Base-by-base conservation (phyloP, 2,797 vertebrate genomes). In the Todus mexicanus region DNA sequence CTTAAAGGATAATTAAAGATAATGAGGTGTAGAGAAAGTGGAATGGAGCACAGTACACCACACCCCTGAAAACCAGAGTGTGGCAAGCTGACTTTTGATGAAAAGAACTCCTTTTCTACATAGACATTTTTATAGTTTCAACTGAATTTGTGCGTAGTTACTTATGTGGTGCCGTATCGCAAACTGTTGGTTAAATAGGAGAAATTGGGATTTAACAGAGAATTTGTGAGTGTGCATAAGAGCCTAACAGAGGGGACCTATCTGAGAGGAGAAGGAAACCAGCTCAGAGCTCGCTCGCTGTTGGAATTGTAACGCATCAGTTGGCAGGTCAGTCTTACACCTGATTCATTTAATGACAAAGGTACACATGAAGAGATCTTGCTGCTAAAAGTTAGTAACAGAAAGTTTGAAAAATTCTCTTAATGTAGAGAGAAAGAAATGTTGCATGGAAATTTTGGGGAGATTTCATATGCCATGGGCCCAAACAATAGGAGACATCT, bases 1-100 rank as follows among this genome's bases (percentile, higher is more conserved):
- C 72, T 85, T 91, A 37, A 81, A 91, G 84, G 80, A 45, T 66
- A 88, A 70, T 86, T 89, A 13, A 87, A 93, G 79, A 82, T 94
- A 77, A 83, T 87, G 65, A 85, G 11, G 6, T 87, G 47, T 40
- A 57, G 38, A 77, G 77, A 89, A 74, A 89, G 61, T 47, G 37
- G 42, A 86, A 56, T 57, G 37, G 42, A 89, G 70, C 2, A 1
- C 26, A 45, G n/a, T 42, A 26, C 22, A 27, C 22, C 6, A 5
- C 5, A 15, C 48, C 42, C 79, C 21, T 60, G 78, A 85, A 90
- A 80, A 68, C 43, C 1, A 1, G n/a, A 79, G 48, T 0, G 1
- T 59, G 66, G 59, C 42, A 73, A 70, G 54, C 43, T 76, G 80
- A 73, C 57, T 91, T 78, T 6, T 17, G 37, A 38, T 84, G 33